Percentiles rank a stretch among this genome's conserved stretches.
These are phyloP conservation scores for Metallyticus violacea DNA, from an alignment of 2,888 invertebrate species.

Conservation along the genomic window DNA sequence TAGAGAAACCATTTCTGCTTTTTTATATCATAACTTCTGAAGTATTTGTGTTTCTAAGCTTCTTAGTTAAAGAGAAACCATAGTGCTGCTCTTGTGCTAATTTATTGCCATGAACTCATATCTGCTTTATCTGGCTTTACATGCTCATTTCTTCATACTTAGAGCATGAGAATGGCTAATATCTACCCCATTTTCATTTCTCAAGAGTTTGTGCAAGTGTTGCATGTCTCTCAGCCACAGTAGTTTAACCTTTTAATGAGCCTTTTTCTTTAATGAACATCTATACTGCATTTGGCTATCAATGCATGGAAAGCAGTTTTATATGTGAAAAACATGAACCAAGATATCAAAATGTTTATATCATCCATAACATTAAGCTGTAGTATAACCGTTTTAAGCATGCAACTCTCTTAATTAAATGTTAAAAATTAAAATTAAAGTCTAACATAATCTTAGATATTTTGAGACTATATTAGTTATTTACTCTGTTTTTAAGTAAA, in stretches of 20 bases:
- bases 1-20: background rate
- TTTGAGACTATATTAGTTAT: background rate
- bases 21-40: background rate
- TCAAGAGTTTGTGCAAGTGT: background rate
- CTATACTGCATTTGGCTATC: background rate
- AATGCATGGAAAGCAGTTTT: background rate
- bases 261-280: background rate
- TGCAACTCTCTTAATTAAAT: background rate
- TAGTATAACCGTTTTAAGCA: background rate
- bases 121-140: background rate
- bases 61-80: background rate
- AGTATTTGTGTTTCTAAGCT: background rate
- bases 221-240: background rate
- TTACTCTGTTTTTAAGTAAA: background rate
- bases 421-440: background rate
- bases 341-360: background rate
- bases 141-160: background rate
- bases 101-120: background rate
- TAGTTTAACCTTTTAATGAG: background rate
- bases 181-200: background rate
- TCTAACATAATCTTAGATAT: background rate
- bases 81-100: too few relatives aligned
- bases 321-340: background rate
- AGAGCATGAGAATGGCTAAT: background rate
- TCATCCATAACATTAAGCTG: background rate